Evolutionary conservation across 2,888 invertebrate species (phyloP).

Genomic region (Drosophila neotestacea): DNA sequence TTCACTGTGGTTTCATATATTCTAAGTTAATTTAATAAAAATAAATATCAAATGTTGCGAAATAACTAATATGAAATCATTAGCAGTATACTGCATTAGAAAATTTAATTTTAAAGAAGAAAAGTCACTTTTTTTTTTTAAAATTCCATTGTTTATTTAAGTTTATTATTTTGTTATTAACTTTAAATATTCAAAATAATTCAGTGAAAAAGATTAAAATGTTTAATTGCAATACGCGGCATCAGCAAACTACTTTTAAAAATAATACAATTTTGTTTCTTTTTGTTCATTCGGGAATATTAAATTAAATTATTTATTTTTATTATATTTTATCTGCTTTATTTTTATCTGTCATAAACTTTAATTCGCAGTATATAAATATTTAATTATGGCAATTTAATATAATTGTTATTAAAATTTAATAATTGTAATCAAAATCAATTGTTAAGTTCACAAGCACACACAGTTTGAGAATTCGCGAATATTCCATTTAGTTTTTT

Average conservation of each 20-base stretch:
- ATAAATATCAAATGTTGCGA: too few species aligned
- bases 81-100: too few species aligned
- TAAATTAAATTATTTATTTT: background rate
- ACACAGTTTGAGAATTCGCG: constrained; percentile 41
- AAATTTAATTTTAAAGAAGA: too few species aligned
- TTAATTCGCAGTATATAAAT: background rate
- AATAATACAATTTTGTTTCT: too few species aligned
- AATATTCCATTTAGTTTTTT: constrained; percentile 22
- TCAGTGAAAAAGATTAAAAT: too few species aligned
- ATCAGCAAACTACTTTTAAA: background rate
- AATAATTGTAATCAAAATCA: constrained; percentile 24
- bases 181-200: too few species aligned
- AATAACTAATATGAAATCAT: too few species aligned
- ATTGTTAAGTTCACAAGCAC: constrained; percentile 34
- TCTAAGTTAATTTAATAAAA: background rate
- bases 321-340: background rate
- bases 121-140: too few species aligned
- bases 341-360: too few species aligned
- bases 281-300: background rate
- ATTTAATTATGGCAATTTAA: background rate
- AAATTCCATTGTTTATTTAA: too few species aligned
- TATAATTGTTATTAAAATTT: constrained; percentile 7
- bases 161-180: too few species aligned
- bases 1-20: too few species aligned
- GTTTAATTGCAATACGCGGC: background rate